Evolutionary conservation across 2,113 vertebrate genomes (phyloP), one percentile per base, ranked within the genome.

Genomic region (Amphilophus citrinellus): DNA sequence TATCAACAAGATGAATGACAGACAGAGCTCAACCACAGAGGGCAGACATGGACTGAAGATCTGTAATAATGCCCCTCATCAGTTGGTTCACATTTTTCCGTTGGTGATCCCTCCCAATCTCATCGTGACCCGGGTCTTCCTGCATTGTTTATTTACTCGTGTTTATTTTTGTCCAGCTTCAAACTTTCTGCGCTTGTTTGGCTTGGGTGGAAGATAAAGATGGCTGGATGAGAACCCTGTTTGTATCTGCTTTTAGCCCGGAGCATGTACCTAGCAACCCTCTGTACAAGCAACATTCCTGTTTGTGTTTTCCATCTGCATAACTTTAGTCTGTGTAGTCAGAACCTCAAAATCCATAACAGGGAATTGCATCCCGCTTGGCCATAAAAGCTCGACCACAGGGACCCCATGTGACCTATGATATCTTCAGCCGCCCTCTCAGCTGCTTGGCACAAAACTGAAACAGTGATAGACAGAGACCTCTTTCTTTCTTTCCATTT

Each of bases 141-240:
- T 82, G 42, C 82, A 80, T 85, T 93, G 85, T 93, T 93, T 93
- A 84, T 91, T 91, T 92, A 77, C 79, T 39, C 75, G 3, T 11
- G 35, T 78, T 87, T 95, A 92, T 93, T 95, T 92, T 83, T 56
- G 68, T 88, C 84, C 50, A 3, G 42, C 57, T 81, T 80, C n/a
- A 22, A 76, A 53, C 68, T 76, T 71, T 75, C 2, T 3, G 65
- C 4, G 20, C 11, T 53, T 81, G 85, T 88, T 89, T 84, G 73
- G 42, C 59, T 82, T 60, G 20, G 63, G 81, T 73, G 30, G 60
- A 82, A 24, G 30, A 27, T 85, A 27, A 68, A 37, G 76, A 84
- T 60, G 61, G 53, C 27, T 62, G 42, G 58, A 85, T 84, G 50
- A 75, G 79, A 89, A 76, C 35, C 22, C 3, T 56, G 6, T 53